Evolutionary conservation across 2,113 vertebrate genomes (phyloP), one percentile per base, ranked within the genome.

Genomic region (Nothoprocta perdicaria): DNA sequence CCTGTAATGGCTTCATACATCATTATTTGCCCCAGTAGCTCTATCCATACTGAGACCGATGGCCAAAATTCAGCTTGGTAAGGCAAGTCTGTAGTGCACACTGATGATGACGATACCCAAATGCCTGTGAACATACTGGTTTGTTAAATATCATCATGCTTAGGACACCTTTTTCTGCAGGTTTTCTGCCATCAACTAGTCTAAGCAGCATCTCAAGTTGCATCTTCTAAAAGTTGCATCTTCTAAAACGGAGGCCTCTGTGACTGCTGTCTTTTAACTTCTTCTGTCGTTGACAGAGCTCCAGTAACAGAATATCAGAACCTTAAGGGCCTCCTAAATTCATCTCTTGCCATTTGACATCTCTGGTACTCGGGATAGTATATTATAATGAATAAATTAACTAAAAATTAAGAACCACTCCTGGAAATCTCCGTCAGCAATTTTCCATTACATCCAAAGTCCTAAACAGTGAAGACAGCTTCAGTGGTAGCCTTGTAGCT

Each of bases 361-460:
- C 86, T 77, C 31, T 77, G 46, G 78, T 61, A 14, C 65, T 90
- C 63, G 93, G 60, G 92, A 82, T n/a, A 38, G 75, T 50, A 81
- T 43, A 55, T 85, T 78, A 74, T 52, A 78, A 84, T 60, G 46
- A 82, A 89, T 89, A 93, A 78, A 92, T 76, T 65, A 87, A 93
- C 93, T 68, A 90, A 92, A 90, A 91, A 90, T 92, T 89, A 84
- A 95, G 73, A 92, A 75, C 19, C 9, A 48, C 74, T 89, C 33
- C 55, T 72, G 23, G 62, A 89, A 90, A 63, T 81, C 57, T 85
- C 67, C n/a, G 46, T 92, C 19, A 60, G 55, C 33, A 86, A 68
- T 88, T 88, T 92, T 68, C 45, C 65, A 73, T 92, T 40, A 61
- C 27, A 62, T 86, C 27, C 29, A 53, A 26, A 46, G 60, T 79